Base-by-base conservation (phyloP, 2,888 invertebrate genomes). In the Galerucella nymphaeae region DNA sequence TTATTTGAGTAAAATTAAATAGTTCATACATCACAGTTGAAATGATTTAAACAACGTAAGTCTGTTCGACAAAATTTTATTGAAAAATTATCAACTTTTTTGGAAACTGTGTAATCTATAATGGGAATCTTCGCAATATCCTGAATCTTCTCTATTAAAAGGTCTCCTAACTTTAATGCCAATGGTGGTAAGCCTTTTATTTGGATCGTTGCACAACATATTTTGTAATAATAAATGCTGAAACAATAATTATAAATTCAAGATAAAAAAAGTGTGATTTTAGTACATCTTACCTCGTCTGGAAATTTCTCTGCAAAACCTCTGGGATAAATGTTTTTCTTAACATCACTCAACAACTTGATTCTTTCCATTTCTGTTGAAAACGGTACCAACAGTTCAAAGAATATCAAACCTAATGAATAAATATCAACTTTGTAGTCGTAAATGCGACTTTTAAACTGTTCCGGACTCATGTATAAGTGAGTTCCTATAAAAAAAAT, bases 391-490 rank as follows among this genome's bases (percentile, higher is more conserved):
- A 98, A 88, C 71, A 99, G 85, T 87, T 99, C 99, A 85, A 97
- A 96, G 78, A 98, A 91, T 75, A 99, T 97, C 72, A 99, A 89
- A 0, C 98, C 98, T 77, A 98, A 88, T 0, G 98, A 96, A 88
- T 94, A 98, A 73, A 98, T 97, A 86, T 98, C 98, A 69, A 98
- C 97, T 87, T 97, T 97, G 86, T 93, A 94, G 84, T 93, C 93
- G 85, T 96, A 96, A 1, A 91, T 90, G 50, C 90, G 89, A 0
- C 94, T 93, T 13, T 89, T 87, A 41, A 93, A 87, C 88, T 98
- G 98, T 85, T 99, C 99, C 1, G 99, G 99, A 53, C 98, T 97
- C 99, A 99, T 99, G 87, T 99, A 99, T 2, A 98, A 89, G 77
- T 94, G 93, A 0, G 99, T 99, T 30, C 99, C 97, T 90, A 82